These are phyloP conservation scores for Sebastes minor DNA, from an alignment of 2,797 vertebrate genomes.

Conservation along the genomic window DNA sequence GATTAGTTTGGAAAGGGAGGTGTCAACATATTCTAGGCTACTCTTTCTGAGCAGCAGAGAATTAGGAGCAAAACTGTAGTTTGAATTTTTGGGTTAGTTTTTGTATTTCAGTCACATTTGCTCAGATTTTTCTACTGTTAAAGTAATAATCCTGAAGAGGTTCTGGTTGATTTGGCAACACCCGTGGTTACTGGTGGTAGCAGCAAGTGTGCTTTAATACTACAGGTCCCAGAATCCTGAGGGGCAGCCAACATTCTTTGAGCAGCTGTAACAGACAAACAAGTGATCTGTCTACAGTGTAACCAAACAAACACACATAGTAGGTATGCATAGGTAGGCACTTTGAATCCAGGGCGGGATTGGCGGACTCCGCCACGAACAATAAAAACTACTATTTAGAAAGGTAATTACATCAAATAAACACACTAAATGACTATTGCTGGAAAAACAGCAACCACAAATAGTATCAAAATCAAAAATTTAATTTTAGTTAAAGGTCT, in stretches of 20 bases:
- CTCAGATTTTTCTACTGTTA: not conserved
- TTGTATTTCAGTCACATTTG: not conserved
- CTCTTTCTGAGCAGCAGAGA: constrained; percentile 12
- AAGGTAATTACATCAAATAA: not conserved
- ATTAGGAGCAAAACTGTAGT: constrained; percentile 7
- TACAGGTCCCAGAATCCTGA: not conserved
- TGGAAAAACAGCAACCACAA: not conserved
- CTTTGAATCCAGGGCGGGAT: not conserved
- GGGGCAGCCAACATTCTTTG: not conserved
- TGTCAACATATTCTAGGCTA: constrained; percentile 37
- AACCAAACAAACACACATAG: not conserved
- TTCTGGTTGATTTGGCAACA: not conserved
- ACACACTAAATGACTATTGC: not conserved
- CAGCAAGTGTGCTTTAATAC: not conserved
- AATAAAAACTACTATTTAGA: not conserved
- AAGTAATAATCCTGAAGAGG: not conserved
- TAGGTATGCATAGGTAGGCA: not conserved
- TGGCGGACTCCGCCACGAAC: not conserved
- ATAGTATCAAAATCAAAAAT: not conserved
- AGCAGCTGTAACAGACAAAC: not conserved
- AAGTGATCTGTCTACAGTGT: not conserved
- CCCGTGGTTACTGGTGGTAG: not conserved
- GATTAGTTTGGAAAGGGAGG: constrained; percentile 38
- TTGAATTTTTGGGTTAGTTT: not conserved
- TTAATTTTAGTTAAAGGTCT: not conserved